These are phyloP conservation scores for Ailuropoda melanoleuca DNA, from an alignment of 2,113 vertebrate species.

Conservation along the genomic window DNA sequence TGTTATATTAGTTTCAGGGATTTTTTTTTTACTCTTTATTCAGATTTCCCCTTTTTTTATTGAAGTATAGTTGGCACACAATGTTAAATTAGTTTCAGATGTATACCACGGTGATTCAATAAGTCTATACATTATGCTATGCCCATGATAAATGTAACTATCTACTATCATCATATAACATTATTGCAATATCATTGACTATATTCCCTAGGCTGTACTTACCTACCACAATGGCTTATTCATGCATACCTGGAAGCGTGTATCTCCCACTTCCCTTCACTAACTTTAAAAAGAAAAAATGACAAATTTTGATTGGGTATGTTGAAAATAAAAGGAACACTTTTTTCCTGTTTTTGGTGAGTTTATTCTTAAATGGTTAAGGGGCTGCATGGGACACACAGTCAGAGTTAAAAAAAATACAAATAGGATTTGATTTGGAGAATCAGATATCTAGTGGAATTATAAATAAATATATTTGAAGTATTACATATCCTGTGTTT, in stretches of 20 bases:
- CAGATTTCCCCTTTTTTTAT: not conserved
- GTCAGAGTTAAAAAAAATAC: not conserved
- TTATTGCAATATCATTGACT: not conserved
- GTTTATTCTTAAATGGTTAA: not conserved
- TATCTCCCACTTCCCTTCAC: not conserved
- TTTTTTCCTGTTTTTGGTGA: not conserved
- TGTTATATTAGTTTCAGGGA: not conserved
- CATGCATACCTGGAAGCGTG: not conserved
- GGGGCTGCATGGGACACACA: not conserved
- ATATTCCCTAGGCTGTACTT: not conserved
- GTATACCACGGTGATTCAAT: not conserved
- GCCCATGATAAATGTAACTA: not conserved
- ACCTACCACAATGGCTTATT: not conserved
- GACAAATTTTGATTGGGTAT: not conserved
- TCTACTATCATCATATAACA: not conserved
- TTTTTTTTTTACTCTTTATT: not conserved
- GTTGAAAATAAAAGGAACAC: not conserved
- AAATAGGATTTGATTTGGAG: not conserved
- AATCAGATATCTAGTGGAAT: not conserved
- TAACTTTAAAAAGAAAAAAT: not conserved
- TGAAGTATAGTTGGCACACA: not conserved
- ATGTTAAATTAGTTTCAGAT: not conserved
- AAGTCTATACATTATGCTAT: not conserved
- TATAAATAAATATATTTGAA: slow-evolving; percentile 6
- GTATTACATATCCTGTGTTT: not conserved